A percentile compares a stretch with the other conserved stretches of the same genome.
phyloP scores from a whole-genome alignment of 2,888 invertebrate species.

The Chrysotoxum bicinctum region DNA sequence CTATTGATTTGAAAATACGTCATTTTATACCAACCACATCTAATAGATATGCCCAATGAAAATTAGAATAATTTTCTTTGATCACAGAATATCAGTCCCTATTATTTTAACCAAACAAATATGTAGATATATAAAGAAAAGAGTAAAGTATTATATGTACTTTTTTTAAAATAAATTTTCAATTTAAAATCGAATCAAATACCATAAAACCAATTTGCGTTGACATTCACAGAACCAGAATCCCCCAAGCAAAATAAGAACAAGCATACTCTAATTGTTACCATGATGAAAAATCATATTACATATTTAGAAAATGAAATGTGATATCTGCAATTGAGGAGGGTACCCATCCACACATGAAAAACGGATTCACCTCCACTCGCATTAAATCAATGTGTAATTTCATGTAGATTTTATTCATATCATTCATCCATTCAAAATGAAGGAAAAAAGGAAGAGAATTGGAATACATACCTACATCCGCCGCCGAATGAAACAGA shows the following conservation, averaged over 20 bases:
- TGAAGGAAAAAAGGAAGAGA: neutral
- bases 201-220: neutral
- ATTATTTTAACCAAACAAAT: too few relatives aligned
- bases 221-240: neutral
- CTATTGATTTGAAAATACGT: too few relatives aligned
- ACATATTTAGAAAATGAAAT: constrained; percentile 1
- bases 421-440: neutral
- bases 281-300: constrained; percentile 12
- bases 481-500: neutral
- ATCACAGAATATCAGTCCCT: too few relatives aligned
- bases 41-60: too few relatives aligned
- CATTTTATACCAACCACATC: too few relatives aligned
- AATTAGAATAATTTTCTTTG: too few relatives aligned
- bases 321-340: neutral
- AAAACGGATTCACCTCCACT: neutral
- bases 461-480: neutral
- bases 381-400: neutral
- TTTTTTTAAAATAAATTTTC: neutral
- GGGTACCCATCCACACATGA: neutral
- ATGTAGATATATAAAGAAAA: too few relatives aligned
- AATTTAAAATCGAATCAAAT: constrained; percentile 5
- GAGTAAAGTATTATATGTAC: too few relatives aligned
- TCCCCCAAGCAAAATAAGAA: neutral
- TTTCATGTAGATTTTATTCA: neutral
- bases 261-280: constrained; percentile 7